A percentile compares a stretch with the other conserved stretches of the same genome.
phyloP scores from a whole-genome alignment of 2,113 vertebrate species.

The Theristicus caerulescens region DNA sequence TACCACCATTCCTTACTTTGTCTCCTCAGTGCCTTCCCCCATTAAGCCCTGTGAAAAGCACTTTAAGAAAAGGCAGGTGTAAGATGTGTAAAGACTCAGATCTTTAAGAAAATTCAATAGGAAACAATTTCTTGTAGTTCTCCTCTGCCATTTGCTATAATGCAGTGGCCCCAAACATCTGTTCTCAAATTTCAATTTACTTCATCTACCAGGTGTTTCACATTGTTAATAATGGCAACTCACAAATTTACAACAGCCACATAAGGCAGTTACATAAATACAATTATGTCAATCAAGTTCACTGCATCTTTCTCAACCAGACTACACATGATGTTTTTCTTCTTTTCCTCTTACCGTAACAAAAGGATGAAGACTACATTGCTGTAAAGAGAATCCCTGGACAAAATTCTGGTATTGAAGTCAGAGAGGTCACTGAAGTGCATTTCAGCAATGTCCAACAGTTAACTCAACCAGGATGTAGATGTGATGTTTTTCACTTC shows the following conservation, averaged over 20 bases:
- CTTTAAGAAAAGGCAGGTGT: conserved; percentile 52
- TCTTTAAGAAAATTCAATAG: conserved; percentile 41
- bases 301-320: conserved; percentile 47
- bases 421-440: conserved; percentile 58
- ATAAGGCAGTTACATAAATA: conserved; percentile 67
- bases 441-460: conserved; percentile 54
- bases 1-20: background rate
- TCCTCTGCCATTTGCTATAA: conserved; percentile 26
- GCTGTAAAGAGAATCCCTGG: conserved; percentile 50
- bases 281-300: conserved; percentile 62
- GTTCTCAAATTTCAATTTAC: conserved; percentile 37
- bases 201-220: conserved; percentile 62
- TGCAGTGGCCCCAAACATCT: conserved; percentile 48
- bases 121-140: conserved; percentile 14
- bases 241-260: conserved; percentile 64
- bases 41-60: conserved; percentile 44
- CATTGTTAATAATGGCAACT: conserved; percentile 56
- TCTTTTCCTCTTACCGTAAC: conserved; percentile 26
- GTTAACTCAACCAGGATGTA: conserved; percentile 62
- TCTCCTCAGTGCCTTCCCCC: background rate
- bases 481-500: conserved; percentile 71
- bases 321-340: conserved; percentile 44
- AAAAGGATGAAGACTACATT: conserved; percentile 58
- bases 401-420: conserved; percentile 50
- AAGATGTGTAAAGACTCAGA: conserved; percentile 51